A percentile compares a stretch with the other conserved stretches of the same genome.
Evolutionary conservation across 2,888 invertebrate genomes (phyloP).

Genomic region (Epirrhoe tristata): DNA sequence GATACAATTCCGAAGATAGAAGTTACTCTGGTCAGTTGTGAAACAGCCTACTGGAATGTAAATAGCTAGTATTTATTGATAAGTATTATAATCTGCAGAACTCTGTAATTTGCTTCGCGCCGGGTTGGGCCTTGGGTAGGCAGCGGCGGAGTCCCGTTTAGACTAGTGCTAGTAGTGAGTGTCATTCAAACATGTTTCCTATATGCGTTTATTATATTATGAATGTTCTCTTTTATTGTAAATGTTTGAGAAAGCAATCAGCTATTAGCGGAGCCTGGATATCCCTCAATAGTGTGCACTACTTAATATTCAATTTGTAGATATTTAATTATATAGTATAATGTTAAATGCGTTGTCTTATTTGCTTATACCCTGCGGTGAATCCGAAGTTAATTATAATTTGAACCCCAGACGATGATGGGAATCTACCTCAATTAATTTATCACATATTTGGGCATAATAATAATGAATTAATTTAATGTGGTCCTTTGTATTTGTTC

Average conservation of each 20-base stretch:
- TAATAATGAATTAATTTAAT: constrained; percentile 79
- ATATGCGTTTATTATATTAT: constrained; percentile 84
- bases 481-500: constrained; percentile 74
- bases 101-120: constrained; percentile 81
- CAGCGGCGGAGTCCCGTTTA: constrained; percentile 36
- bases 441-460: constrained; percentile 84
- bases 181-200: constrained; percentile 80
- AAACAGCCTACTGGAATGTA: constrained; percentile 58
- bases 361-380: constrained; percentile 77
- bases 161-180: constrained; percentile 62
- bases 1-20: constrained; percentile 4
- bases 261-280: constrained; percentile 66
- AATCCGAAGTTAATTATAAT: constrained; percentile 78
- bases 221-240: constrained; percentile 84
- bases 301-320: constrained; percentile 83
- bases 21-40: constrained; percentile 29
- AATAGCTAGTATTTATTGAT: constrained; percentile 79
- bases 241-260: constrained; percentile 74
- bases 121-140: constrained; percentile 50
- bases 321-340: constrained; percentile 86
- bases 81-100: constrained; percentile 71
- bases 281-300: constrained; percentile 79
- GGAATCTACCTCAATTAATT: constrained; percentile 86
- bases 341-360: constrained; percentile 82
- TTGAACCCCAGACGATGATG: constrained; percentile 71